A percentile compares a stretch with the other conserved stretches of the same genome.
phyloP scores from a whole-genome alignment of 1,140 invertebrate species.

The Pristionchus pacificus region DNA sequence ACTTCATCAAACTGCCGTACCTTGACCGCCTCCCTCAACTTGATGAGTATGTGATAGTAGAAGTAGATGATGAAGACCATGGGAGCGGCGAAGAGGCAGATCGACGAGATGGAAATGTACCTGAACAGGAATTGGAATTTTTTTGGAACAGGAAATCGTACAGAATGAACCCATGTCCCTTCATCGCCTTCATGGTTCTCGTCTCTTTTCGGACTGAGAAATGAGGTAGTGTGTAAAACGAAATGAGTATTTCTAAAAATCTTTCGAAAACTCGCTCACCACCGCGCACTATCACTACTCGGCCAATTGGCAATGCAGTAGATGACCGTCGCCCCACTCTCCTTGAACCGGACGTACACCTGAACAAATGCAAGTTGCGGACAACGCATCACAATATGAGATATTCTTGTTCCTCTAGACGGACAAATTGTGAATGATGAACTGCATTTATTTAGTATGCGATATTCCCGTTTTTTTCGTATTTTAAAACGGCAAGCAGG shows the following conservation, averaged over 20 bases:
- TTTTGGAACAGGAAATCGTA: conserved; percentile 44
- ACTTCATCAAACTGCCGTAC: too few relatives aligned
- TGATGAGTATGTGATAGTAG: conserved; percentile 56
- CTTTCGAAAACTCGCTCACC: too few relatives aligned
- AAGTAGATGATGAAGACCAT: conserved; percentile 49
- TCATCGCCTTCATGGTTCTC: too few relatives aligned
- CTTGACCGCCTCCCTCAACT: conserved; percentile 54
- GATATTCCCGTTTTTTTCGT: too few relatives aligned
- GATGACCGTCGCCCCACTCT: conserved; percentile 31
- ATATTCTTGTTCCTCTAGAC: background rate
- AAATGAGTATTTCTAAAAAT: too few relatives aligned
- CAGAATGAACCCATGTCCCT: too few relatives aligned
- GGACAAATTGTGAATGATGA: too few relatives aligned
- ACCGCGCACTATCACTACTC: too few relatives aligned
- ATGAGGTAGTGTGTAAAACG: too few relatives aligned
- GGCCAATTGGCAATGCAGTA: conserved; percentile 57
- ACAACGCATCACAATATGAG: background rate
- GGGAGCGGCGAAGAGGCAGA: conserved; percentile 53
- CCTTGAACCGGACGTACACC: conserved; percentile 28
- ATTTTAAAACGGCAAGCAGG: background rate
- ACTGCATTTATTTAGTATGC: too few relatives aligned
- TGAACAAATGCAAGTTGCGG: conserved; percentile 5
- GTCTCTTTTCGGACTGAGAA: too few relatives aligned
- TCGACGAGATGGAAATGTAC: conserved; percentile 54
- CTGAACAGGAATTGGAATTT: conserved; percentile 32